A percentile compares a stretch with the other conserved stretches of the same genome.
These are phyloP conservation scores for Trachops cirrhosus DNA, from an alignment of 2,797 vertebrate species.

Conservation along the genomic window DNA sequence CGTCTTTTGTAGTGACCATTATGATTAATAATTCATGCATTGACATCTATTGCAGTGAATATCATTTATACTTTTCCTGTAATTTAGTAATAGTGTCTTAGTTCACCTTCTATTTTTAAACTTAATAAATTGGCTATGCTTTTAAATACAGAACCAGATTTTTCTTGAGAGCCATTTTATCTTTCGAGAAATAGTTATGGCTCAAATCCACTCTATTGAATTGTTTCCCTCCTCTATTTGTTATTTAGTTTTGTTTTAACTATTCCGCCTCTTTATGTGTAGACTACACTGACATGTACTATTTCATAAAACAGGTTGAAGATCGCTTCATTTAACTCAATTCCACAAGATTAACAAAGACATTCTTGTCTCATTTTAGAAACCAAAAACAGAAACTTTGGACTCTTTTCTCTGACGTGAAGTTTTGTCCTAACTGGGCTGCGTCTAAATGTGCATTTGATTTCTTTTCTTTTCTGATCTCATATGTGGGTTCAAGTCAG, in stretches of 20 bases:
- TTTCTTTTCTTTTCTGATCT: not conserved
- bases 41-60: not conserved
- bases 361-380: not conserved
- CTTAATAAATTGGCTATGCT: not conserved
- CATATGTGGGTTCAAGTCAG: not conserved
- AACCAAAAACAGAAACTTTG: not conserved
- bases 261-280: not conserved
- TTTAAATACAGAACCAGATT: not conserved
- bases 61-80: not conserved
- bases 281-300: not conserved
- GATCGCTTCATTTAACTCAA: not conserved
- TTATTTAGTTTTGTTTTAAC: not conserved
- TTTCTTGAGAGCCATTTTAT: not conserved
- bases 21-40: not conserved
- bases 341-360: not conserved
- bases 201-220: not conserved
- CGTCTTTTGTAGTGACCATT: not conserved
- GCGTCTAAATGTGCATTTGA: not conserved
- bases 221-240: not conserved
- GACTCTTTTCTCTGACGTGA: not conserved
- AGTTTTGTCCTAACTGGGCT: not conserved
- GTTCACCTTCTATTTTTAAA: slow-evolving; percentile 11
- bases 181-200: not conserved
- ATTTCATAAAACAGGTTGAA: slow-evolving; percentile 1
- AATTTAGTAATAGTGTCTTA: not conserved